These are phyloP conservation scores for Carettochelys insculpta DNA, from an alignment of 2,113 vertebrate species.

Conservation along the genomic window DNA sequence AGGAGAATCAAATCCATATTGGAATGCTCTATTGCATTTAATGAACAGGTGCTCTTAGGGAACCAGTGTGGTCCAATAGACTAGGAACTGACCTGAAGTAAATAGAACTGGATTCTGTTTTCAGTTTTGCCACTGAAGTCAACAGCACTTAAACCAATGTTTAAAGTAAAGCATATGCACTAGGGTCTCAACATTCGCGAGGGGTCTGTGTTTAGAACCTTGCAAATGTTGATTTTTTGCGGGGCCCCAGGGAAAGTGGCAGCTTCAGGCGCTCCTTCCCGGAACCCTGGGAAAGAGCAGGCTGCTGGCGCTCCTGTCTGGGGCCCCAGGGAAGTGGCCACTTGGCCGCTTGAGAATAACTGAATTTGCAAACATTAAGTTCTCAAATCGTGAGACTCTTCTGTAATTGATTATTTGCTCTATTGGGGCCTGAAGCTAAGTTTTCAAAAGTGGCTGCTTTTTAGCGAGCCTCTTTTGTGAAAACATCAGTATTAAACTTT, in stretches of 20 bases:
- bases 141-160: background rate
- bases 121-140: background rate
- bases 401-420: no score
- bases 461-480: background rate
- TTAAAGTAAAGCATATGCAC: background rate
- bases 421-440: background rate
- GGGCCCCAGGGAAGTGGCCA: no score
- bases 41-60: background rate
- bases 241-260: no score
- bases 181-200: no score
- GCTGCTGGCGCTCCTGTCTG: no score
- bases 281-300: no score
- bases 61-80: background rate
- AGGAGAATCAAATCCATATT: background rate
- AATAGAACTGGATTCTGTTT: background rate
- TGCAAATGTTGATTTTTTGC: no score
- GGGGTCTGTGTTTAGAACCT: no score
- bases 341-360: no score
- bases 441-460: background rate
- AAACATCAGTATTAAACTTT: background rate
- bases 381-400: no score
- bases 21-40: background rate
- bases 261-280: no score
- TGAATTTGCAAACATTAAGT: no score
- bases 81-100: background rate